Conservation (phyloP, 2,113 vertebrate species). For the Ginglymostoma cirratum region DNA sequence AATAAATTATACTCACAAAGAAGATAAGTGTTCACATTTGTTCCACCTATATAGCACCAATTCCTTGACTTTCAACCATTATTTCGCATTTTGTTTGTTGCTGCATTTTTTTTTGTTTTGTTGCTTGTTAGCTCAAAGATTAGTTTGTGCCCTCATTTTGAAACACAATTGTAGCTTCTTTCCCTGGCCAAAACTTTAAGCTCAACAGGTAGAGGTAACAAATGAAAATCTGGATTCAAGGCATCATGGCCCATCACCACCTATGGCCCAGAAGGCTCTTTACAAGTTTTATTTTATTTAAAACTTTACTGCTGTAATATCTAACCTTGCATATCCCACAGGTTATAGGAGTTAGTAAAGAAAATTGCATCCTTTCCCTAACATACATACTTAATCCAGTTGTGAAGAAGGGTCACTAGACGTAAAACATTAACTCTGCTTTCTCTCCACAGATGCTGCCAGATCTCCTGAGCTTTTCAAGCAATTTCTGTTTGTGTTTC, state of each 20-base stretch:
- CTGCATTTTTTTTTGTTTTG: not conserved
- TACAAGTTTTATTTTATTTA: not conserved
- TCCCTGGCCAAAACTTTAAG: not conserved
- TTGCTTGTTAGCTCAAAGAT: not conserved
- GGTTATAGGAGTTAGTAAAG: not conserved
- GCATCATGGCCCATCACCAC: not conserved
- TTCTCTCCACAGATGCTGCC: no score
- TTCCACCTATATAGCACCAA: not conserved
- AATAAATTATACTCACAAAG: not conserved
- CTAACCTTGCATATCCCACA: not conserved
- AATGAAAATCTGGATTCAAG: not conserved
- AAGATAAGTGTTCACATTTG: not conserved
- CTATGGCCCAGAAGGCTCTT: not conserved
- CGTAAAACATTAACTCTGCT: no score
- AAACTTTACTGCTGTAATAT: not conserved
- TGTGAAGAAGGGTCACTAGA: no score
- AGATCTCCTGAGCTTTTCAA: no score
- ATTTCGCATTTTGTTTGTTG: not conserved
- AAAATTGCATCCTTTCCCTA: not conserved
- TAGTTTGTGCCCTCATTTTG: not conserved
- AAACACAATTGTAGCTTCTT: not conserved
- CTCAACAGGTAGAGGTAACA: not conserved
- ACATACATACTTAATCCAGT: not conserved
- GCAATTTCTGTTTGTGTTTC: not conserved
- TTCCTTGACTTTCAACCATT: not conserved